Evolutionary conservation across 2,797 vertebrate species (phyloP), one percentile per base, ranked within the genome.

Genomic region (Pelodytes ibericus): DNA sequence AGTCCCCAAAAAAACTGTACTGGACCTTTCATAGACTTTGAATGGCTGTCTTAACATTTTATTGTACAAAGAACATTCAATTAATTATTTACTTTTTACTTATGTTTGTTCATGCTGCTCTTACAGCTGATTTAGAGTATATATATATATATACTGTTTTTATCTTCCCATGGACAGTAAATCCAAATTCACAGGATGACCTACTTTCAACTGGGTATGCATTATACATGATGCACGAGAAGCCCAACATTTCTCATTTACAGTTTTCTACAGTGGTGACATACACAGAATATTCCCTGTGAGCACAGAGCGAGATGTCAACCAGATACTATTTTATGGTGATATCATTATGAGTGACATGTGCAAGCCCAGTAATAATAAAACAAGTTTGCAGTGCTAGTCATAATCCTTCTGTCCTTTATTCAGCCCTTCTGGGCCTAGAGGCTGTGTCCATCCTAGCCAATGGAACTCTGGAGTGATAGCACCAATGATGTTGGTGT

Each of bases 241-340:
- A 26, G 10, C 25, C 56, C 5, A 58, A 58, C 24, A 58, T 27
- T 27, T 26, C 56, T 26, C 56, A 58, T 25, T 56, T 56, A 22
- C 56, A 58, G 56, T 58, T 58, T 29, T 58, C 56, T 20, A 2
- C 56, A 27, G 13, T 29, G 56, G 22, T 58, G 51, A 22, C 51
- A 56, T 2, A 56, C 51, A 26, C 56, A 26, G 26, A 58, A 29
- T 58, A 26, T 58, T 58, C 56, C 56, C 56, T 27, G 24, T 58
- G 56, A 58, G 56, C 56, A 58, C 7, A 58, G 56, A 58, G 15
- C 5, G 25, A 58, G 56, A 58, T 58, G 56, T 58, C 56, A 58
- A 58, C 56, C 56, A 58, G 56, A 24, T 27, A 22, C 25, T 10
- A 16, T 58, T 58, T 58, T 58, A 24, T 58, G 5, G 24, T 27